Evolutionary conservation across 2,113 vertebrate genomes (phyloP).

Genomic region (Bos taurus): ARS-UCD2.0 NC_037344.1:37550001-37550500

Average conservation of each 20-base stretch:
- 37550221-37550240: not conserved
- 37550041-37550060: not conserved
- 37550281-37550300: not conserved
- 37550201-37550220: not conserved
- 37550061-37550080: not conserved
- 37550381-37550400: not conserved
- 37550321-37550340: too few species aligned
- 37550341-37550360: not conserved
- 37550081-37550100: not conserved
- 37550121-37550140: not conserved
- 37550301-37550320: not conserved
- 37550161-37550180: not conserved
- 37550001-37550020: not conserved
- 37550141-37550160: not conserved
- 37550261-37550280: not conserved
- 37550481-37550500: not conserved
- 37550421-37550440: not conserved
- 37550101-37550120: not conserved
- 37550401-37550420: not conserved
- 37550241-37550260: not conserved
- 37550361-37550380: rapidly evolving
- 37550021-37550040: not conserved
- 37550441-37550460: not conserved
- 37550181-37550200: not conserved
- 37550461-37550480: not conserved